Evolutionary conservation across 1,140 invertebrate species (phyloP).

Genomic region (Contarinia nasturtii): DNA sequence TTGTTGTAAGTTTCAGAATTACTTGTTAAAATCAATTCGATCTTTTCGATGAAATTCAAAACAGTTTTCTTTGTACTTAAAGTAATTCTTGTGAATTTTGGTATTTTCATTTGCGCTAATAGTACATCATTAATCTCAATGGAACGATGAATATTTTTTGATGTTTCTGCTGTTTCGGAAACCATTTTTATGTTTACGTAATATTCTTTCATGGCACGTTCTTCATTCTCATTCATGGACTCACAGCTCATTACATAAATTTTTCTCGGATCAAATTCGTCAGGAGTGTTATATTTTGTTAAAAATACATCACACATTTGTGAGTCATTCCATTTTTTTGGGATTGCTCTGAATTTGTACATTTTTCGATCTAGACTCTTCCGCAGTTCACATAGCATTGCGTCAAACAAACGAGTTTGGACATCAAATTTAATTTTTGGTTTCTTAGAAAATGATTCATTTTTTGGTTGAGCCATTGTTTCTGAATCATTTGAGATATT

Average conservation of each 20-base stretch:
- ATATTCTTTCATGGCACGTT: conserved; percentile 14
- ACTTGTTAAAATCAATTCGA: conserved; percentile 31
- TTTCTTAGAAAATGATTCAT: conserved; percentile 1
- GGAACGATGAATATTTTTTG: conserved; percentile 15
- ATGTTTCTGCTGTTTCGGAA: conserved; percentile 7
- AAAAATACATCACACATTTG: conserved; percentile 22
- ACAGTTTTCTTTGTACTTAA: conserved; percentile 16
- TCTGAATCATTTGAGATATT: too few relatives aligned
- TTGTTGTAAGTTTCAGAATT: conserved; percentile 13
- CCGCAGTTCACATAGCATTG: background rate
- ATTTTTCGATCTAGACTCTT: background rate
- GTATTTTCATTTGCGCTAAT: conserved; percentile 17
- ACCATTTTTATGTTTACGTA: conserved; percentile 16
- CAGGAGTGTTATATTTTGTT: conserved; percentile 14
- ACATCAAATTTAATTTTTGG: conserved; percentile 4
- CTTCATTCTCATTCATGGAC: too few relatives aligned
- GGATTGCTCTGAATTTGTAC: conserved; percentile 18
- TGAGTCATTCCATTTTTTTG: conserved; percentile 15
- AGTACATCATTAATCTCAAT: conserved; percentile 20
- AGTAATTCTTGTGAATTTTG: conserved; percentile 17
- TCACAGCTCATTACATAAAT: conserved; percentile 16
- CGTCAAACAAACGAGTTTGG: background rate
- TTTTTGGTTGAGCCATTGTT: background rate
- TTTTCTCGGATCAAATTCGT: conserved; percentile 17
- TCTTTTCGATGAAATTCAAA: conserved; percentile 25